These are phyloP conservation scores for Penaeus indicus DNA, from an alignment of 1,140 invertebrate genomes.

Conservation along the genomic window DNA sequence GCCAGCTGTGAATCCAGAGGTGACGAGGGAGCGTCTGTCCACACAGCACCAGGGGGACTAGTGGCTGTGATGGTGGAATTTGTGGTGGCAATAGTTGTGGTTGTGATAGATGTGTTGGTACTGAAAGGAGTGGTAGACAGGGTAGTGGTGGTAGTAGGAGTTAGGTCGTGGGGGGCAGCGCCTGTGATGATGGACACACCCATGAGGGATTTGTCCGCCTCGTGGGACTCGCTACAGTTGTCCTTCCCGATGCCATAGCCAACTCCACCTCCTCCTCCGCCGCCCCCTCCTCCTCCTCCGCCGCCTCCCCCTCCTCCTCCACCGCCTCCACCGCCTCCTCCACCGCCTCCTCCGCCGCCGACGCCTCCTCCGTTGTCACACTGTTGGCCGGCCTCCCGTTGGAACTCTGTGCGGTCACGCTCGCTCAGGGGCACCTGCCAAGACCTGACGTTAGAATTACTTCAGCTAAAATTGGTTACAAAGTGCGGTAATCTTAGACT, in stretches of 20 bases:
- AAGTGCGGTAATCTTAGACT: no score
- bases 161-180: constrained; percentile 28
- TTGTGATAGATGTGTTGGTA: constrained; percentile 42
- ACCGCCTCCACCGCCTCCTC: no score
- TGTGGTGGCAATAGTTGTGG: constrained; percentile 33
- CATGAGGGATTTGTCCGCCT: constrained; percentile 58
- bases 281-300: no score
- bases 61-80: constrained; percentile 36
- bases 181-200: constrained; percentile 62
- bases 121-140: constrained; percentile 40
- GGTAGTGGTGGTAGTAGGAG: constrained; percentile 39
- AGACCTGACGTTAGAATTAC: no score
- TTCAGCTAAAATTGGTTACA: no score
- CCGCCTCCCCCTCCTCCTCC: no score
- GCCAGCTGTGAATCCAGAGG: constrained; percentile 30
- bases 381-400: constrained; percentile 36
- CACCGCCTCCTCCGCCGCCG: no score
- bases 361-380: constrained; percentile 23
- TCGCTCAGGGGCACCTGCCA: constrained; percentile 54
- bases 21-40: constrained; percentile 38
- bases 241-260: constrained; percentile 44
- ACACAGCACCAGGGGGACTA: constrained; percentile 48
- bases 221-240: constrained; percentile 48
- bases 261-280: background rate
- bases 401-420: constrained; percentile 53